A percentile compares a stretch with the other conserved stretches of the same genome.
Conservation (phyloP, 2,797 vertebrate genomes). For the Neomorphus geoffroyi region DNA sequence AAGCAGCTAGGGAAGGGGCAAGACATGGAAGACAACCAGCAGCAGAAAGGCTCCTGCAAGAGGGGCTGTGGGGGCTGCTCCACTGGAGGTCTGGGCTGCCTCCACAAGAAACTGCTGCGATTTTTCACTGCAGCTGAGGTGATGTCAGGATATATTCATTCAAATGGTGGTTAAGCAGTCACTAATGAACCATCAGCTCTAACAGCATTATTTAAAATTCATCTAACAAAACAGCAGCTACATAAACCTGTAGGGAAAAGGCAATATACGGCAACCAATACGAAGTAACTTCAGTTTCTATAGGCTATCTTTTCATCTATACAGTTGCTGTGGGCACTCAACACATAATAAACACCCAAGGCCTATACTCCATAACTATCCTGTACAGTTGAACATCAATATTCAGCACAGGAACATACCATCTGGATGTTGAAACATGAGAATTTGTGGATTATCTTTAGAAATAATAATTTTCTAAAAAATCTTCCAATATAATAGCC, state of each 20-base stretch:
- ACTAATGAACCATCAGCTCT: neutral
- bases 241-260: neutral
- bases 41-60: neutral
- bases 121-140: neutral
- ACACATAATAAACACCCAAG: neutral
- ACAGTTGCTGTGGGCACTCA: neutral
- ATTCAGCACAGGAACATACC: neutral
- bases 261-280: neutral
- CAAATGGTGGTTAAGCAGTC: neutral
- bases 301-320: neutral
- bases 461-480: neutral
- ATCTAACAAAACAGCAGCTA: neutral
- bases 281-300: neutral
- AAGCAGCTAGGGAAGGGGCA: neutral
- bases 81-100: too few relatives aligned
- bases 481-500: neutral
- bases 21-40: neutral
- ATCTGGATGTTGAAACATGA: neutral
- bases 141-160: neutral
- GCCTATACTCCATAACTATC: neutral
- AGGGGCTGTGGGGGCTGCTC: fast-evolving
- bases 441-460: neutral
- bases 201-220: neutral
- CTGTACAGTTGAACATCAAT: neutral
- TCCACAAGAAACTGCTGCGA: neutral